Base-by-base conservation (phyloP, 2,113 vertebrate genomes). In the Oxygymnocypris stewartii region DNA sequence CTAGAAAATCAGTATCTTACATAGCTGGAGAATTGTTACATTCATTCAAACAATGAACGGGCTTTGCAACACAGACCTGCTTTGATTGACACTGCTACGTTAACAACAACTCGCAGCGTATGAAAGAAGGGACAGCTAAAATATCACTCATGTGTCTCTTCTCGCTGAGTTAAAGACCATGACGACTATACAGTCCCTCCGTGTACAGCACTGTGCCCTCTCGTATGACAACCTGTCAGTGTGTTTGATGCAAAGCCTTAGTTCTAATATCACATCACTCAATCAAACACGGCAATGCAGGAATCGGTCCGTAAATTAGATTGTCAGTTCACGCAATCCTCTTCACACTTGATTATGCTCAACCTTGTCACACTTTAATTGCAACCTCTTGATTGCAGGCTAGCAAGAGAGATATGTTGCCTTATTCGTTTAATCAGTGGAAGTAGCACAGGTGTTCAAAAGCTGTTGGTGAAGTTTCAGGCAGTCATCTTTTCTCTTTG, bases 211-310 rank as follows among this genome's bases (percentile, higher is more conserved):
- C 47, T 44, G 67, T 25, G 42, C 16, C 51, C 74, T 63, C 59
- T 73, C 42, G 76, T 87, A 78, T 87, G 67, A 79, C 59, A 84
- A 79, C 40, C 40, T 84, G 85, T 75, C 80, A 79, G 42, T 69
- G 44, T 80, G 42, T 78, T 65, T 82, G 89, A 90, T 42, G 61
- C 65, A 73, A 73, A 74, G 57, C 76, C 79, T 87, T 79, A 78
- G 67, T 79, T 31, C 83, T 87, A 86, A 85, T 82, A 87, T 79
- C 71, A 82, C 20, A 80, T 54, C 77, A 80, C 84, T 87, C 90
- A 82, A 40, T 86, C 87, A 86, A 82, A 84, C 73, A 67, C 63
- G 20, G 84, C 7, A 57, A 35, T 87, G 79, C 47, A 71, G 75
- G 75, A 85, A 42, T 63, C 47, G 61, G 79, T 80, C 87, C 47